Base-by-base conservation (phyloP, 2,113 vertebrate species). In the Pygoscelis antarcticus region DNA sequence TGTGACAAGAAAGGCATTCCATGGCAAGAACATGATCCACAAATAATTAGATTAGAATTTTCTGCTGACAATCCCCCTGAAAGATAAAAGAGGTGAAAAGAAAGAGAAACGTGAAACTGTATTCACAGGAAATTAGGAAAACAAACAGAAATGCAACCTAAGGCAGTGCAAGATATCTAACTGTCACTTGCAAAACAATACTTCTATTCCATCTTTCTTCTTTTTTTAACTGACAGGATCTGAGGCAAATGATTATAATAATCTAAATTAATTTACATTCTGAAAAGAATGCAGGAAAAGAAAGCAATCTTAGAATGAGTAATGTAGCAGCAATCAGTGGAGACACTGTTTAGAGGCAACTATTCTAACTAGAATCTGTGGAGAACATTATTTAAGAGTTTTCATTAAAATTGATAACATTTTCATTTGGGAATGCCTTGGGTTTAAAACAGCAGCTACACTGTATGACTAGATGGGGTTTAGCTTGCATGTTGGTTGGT, bases 101-200 rank as follows among this genome's bases (percentile, higher is more conserved):
- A 92, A 92, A 90, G 70, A 83, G 60, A 95, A 83, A 79, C 4
- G 5, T 22, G 44, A 93, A 96, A 77, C 74, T 69, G 13, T 54
- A 89, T 79, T 82, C 69, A 83, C 80, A 84, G 64, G 34, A 94
- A 96, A 95, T 92, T 42, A 87, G 38, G 71, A 95, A 93, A 95
- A 54, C 68, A 93, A 97, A 84, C 72, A 97, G 44, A 97, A 95
- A 75, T 62, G 30, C 36, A 92, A 89, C 81, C 74, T 79, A 80
- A 96, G 74, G 78, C 89, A 79, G 46, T 80, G 89, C 70, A 85
- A 58, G 29, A 51, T 82, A 95, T 38, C 83, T 81, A 90, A 72
- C 9, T 95, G 87, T 80, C 77, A 83, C 70, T 82, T 87, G 54
- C 34, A 96, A 86, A 90, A 83, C 58, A 91, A 54, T 60, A 69